Evolutionary conservation across 1,140 invertebrate species (phyloP), one percentile per base, ranked within the genome.

Genomic region (Drosophila sulfurigaster): DNA sequence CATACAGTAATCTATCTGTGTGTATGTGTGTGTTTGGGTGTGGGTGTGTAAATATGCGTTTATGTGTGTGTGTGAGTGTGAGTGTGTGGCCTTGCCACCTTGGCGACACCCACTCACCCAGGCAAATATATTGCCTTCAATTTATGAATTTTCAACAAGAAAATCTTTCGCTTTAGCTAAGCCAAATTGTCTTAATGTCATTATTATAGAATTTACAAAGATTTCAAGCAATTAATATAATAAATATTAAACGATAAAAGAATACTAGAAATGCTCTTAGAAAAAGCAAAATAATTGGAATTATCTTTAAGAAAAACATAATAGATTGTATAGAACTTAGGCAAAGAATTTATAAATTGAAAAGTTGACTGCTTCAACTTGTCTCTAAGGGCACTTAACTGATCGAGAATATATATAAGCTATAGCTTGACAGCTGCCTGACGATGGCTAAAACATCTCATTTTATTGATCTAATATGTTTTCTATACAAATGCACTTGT

Each of bases 41-140:
- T 43, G 8, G 57, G 45, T 38, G 25, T 28, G 52, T 46, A 43
- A 28, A 11, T 16, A n/a, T 48, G n/a, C 35, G 30, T n/a, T n/a
- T n/a, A n/a, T 69, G n/a, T 48, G 28, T 62, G 16, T 73, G 15
- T 28, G 32, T 41, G 13, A 20, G 51, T 62, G 32, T 68, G n/a
- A 70, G 65, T 82, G 64, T 52, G 52, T 85, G 82, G 81, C 81
- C 78, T 85, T 83, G 81, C 71, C 81, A 80, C 81, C 81, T 81
- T 75, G 74, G 65, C 74, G 74, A 81, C 77, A 71, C 74, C 78
- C 81, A 85, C 81, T 78, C 74, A 73, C 16, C 46, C 51, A 46
- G 35, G 43, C 16, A 72, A 64, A 59, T 59, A 75, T 65, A 69
- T 74, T 70, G 72, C 56, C 56, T 64, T 8, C 48, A 65, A 52